Conservation (phyloP, 2,113 vertebrate species). For the Platysteira castanea region DNA sequence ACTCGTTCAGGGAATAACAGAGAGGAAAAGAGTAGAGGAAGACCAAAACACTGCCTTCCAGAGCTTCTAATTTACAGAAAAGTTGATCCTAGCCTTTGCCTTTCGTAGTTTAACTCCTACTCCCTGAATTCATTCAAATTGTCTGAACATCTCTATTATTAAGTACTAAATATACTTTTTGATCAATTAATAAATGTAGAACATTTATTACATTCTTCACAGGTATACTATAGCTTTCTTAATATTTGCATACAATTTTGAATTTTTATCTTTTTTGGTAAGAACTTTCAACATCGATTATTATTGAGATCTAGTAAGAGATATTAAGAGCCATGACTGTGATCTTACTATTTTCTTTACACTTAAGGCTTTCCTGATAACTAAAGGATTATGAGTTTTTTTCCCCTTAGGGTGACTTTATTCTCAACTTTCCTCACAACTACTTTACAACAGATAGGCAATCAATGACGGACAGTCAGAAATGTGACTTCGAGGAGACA, state of each 20-base stretch:
- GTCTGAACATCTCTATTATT: not conserved
- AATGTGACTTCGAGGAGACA: not conserved
- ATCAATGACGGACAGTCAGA: not conserved
- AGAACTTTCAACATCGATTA: not conserved
- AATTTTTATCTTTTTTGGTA: not conserved
- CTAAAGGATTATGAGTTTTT: not conserved
- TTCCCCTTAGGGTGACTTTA: not conserved
- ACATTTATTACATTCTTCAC: not conserved
- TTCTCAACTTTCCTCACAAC: not conserved
- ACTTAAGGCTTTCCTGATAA: not conserved
- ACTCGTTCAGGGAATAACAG: not conserved
- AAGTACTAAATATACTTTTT: not conserved
- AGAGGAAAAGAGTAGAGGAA: not conserved
- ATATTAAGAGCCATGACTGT: not conserved
- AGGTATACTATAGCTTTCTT: not conserved
- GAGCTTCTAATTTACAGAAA: not conserved
- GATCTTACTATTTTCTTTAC: not conserved
- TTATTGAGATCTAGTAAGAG: not conserved
- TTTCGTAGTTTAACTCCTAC: not conserved
- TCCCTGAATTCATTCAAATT: not conserved
- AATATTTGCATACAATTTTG: not conserved
- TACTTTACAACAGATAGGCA: not conserved
- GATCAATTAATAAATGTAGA: not conserved
- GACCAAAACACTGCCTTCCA: not conserved
- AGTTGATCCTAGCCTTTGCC: not conserved